Evolutionary conservation across 2,113 vertebrate species (phyloP).

Genomic region (Arenaria interpres): DNA sequence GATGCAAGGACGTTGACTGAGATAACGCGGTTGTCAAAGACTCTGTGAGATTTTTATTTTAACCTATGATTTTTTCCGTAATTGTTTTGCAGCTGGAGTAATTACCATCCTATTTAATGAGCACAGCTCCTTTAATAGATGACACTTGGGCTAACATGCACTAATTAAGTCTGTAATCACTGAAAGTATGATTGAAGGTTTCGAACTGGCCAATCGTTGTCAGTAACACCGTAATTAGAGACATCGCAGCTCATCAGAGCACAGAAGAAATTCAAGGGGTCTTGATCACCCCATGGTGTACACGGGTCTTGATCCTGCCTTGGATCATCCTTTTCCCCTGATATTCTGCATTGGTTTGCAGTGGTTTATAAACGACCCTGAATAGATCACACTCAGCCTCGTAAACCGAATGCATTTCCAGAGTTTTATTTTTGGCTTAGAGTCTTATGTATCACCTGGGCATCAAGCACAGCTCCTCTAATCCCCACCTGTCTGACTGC

Average conservation of each 20-base stretch:
- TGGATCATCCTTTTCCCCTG: background rate
- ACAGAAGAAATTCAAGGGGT: background rate
- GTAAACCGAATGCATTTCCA: background rate
- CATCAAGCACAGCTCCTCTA: background rate
- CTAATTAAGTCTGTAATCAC: constrained; percentile 25
- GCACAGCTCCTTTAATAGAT: background rate
- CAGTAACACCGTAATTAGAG: background rate
- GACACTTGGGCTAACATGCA: background rate
- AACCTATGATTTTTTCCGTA: background rate
- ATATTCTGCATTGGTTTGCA: background rate
- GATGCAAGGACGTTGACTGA: background rate
- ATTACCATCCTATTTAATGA: background rate
- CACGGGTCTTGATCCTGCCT: background rate
- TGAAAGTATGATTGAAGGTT: background rate
- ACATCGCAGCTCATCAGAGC: background rate
- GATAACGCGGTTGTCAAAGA: background rate
- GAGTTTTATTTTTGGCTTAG: background rate
- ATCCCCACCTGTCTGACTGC: background rate
- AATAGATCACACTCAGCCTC: background rate
- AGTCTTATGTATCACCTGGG: background rate
- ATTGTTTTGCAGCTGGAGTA: background rate
- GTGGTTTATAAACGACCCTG: background rate
- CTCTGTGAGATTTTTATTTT: background rate
- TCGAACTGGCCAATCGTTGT: background rate
- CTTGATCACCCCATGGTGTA: background rate